phyloP scores from a whole-genome alignment of 2,113 vertebrate genomes.

The Ptychochromis oligacanthus region DNA sequence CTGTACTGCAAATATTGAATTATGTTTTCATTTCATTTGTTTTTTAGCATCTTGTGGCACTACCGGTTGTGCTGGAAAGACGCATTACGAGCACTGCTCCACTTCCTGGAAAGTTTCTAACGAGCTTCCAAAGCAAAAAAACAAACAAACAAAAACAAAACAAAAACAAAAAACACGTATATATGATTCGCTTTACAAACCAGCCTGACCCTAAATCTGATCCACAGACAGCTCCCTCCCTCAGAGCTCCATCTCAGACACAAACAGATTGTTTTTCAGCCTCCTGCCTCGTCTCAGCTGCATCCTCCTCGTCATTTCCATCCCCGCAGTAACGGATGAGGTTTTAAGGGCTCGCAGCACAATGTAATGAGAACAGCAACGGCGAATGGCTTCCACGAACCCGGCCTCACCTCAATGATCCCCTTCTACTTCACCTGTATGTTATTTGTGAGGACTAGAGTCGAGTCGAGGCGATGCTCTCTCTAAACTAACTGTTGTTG shows the following conservation, averaged over 20 bases:
- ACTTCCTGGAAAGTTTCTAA: not conserved
- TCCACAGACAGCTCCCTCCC: constrained; percentile 6
- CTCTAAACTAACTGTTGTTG: not conserved
- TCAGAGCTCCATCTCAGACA: constrained; percentile 31
- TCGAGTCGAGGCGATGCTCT: not conserved
- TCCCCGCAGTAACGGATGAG: not conserved
- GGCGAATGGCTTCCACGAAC: not conserved
- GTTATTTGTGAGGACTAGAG: not conserved
- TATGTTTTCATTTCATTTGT: not conserved
- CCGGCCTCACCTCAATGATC: not conserved
- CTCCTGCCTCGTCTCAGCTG: constrained; percentile 16
- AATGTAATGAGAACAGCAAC: constrained; percentile 23
- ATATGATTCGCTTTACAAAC: constrained; percentile 5
- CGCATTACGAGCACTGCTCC: not conserved
- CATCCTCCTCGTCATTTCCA: constrained; percentile 22
- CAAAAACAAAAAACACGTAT: not conserved
- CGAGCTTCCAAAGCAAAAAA: not conserved
- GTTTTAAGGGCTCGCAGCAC: constrained; percentile 9
- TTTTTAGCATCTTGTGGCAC: not conserved
- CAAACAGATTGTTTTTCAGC: constrained; percentile 43
- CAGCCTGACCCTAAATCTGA: constrained; percentile 17
- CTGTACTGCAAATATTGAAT: not conserved
- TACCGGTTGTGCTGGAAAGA: not conserved
- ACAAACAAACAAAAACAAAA: too few species aligned
- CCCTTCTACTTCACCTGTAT: not conserved